Base-by-base conservation (phyloP, 2,113 vertebrate species). In the Tricholaema leucomelas region DNA sequence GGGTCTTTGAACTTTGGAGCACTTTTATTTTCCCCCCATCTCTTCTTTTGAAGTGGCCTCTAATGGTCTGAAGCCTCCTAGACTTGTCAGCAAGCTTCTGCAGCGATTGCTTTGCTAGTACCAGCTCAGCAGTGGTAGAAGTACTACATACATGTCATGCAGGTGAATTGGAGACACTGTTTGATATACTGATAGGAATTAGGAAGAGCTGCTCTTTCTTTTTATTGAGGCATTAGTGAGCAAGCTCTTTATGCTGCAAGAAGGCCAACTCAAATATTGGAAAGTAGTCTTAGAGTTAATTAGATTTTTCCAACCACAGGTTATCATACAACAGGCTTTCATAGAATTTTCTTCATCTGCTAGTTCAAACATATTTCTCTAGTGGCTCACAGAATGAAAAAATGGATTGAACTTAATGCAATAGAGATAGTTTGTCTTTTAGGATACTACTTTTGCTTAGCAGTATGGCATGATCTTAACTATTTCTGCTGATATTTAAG, bases 71-170 rank as follows among this genome's bases (percentile, higher is more conserved):
- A 87, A 87, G 24, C 59, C 60, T 87, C 71, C 87, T 25, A 64
- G n/a, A n/a, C 33, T 69, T 87, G 74, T 84, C 87, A 76, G 66
- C 70, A 50, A 69, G 55, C 25, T 84, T 6, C 5, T 58, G 40
- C n/a, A 64, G 74, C 50, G 61, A 64, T 40, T 64, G 73, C 54
- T 71, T 79, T 65, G 63, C 70, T 77, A 61, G 48, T 64, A 9
- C 33, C 48, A 64, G 0, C 33, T 91, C 70, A 19, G 9, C 38
- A 42, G 65, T 28, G n/a, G 24, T 42, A 82, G 58, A 35, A 77
- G 64, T n/a, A 3, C 50, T 58, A 24, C 10, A 2, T 25, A n/a
- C 0, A 2, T 1, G 2, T 69, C 44, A 33, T 8, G 14, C n/a
- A 35, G 10, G n/a, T 38, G n/a, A 42, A 50, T 40, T 28, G 2